Evolutionary conservation across 2,113 vertebrate genomes (phyloP), one percentile per base, ranked within the genome.

Genomic region (Piprites chloris): DNA sequence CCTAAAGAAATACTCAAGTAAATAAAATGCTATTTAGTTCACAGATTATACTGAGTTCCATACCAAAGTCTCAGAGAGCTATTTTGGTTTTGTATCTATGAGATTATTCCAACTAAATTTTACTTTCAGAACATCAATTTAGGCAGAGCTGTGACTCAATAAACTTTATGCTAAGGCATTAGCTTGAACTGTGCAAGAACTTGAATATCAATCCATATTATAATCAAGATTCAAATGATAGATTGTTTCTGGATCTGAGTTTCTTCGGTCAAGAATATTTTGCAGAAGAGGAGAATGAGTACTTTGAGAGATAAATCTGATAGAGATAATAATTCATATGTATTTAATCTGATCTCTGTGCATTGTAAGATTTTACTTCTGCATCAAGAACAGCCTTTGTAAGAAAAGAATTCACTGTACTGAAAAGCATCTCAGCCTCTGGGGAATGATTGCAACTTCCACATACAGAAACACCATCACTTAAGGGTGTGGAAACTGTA

Each of bases 181-280:
- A 52, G 14, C 50, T 52, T 28, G 14, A 52, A 28, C 50, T 28
- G 50, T 52, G 50, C 26, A 52, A 28, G 50, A 52, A 52, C 50
- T 52, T 52, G 50, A 27, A 52, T 52, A 52, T 52, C 26, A 52
- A 52, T 52, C 50, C 50, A 28, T 16, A 52, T 28, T 16, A 52
- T 52, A 52, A 52, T 52, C 50, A 52, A 26, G 26, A 52, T 52
- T 52, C 50, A 52, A 27, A 27, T 52, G 26, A 52, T 16, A 52
- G 50, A 52, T 96, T 95, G 91, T 97, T 97, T 97, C 95, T 97
- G 92, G 76, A 95, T 97, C 81, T 95, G 80, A 97, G 83, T 96
- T 96, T 97, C 96, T 97, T 84, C 74, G 96, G 94, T 94, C 96
- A 96, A 97, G 95, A 97, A 96, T 96, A 97, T 95, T 97, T 96